Base-by-base conservation (phyloP, 1,140 invertebrate species). In the Habropoda laboriosa region DNA sequence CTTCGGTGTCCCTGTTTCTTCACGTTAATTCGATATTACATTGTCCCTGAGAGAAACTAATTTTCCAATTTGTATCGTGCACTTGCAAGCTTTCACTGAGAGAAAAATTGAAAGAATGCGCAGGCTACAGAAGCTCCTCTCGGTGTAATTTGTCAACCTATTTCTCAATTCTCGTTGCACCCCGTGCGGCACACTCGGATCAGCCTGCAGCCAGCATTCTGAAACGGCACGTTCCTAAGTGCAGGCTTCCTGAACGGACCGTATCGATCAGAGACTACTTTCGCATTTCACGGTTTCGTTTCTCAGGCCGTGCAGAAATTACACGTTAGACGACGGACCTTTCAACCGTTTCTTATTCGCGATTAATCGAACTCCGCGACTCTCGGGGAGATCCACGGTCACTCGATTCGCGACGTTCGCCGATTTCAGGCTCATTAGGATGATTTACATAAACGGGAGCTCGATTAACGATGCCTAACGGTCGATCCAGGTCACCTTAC, bases 251-350 rank as follows among this genome's bases (percentile, higher is more conserved):
- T 5, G 51, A 27, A 40, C 12, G 27, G 51, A 45, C 27, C 1
- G 30, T 42, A 49, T 38, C 40, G 21, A 61, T 71, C 55, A 8
- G 27, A n/a, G 38, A n/a, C 40, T 35, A 32, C 53, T 40, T 27
- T 58, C 27, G 38, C 66, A 51, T 68, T 68, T 68, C 66, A 68
- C 66, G 66, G 66, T 68, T 68, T 38, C 66, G 66, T 68, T 68
- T 68, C 66, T 68, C 66, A 35, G 21, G 16, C 68, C 51, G 38
- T 6, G 47, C 45, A 51, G 72, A 74, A 74, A 64, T 75, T 66
- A 38, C 49, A 63, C 12, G 32, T 61, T 63, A 74, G 35, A 63
- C 58, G 57, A 63, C n/a, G 24, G 55, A 40, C 32, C 18, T 55
- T 66, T 24, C 47, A 21, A 32, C 18, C 27, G 13, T 42, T 55